These are phyloP conservation scores for Zele albiditarsus DNA, from an alignment of 2,888 invertebrate genomes.

Conservation along the genomic window DNA sequence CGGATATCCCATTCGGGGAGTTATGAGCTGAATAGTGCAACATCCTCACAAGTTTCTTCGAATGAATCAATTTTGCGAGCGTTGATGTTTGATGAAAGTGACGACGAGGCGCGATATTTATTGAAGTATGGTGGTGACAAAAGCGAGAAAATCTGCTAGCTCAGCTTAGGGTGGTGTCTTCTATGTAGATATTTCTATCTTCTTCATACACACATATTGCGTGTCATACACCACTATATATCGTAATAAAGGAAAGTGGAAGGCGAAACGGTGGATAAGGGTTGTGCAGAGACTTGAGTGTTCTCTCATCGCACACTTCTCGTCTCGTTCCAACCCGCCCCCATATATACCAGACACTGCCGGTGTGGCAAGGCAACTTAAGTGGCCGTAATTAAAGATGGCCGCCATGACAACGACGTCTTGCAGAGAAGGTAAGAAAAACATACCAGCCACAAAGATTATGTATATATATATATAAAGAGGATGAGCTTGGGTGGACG, in stretches of 20 bases:
- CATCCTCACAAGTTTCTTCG: too few species aligned
- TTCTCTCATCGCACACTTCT: constrained; percentile 16
- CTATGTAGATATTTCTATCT: background rate
- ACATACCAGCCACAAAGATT: background rate
- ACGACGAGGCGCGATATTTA: constrained; percentile 1
- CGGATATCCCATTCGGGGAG: too few species aligned
- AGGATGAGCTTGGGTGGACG: background rate
- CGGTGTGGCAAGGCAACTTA: constrained; percentile 52
- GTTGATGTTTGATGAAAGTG: background rate
- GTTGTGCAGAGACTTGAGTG: too few species aligned
- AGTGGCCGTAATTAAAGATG: constrained; percentile 66
- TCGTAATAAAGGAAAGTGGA: too few species aligned
- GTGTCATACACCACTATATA: too few species aligned
- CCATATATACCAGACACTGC: background rate
- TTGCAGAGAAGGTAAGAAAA: background rate
- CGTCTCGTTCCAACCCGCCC: constrained; percentile 34
- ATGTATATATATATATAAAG: too few species aligned
- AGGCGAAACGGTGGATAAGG: too few species aligned
- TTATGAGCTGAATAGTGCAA: too few species aligned
- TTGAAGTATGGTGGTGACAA: background rate
- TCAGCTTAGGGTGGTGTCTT: background rate
- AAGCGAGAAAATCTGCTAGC: background rate
- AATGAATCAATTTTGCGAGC: background rate
- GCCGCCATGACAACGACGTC: constrained; percentile 38
- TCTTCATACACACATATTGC: too few species aligned